Evolutionary conservation across 2,797 vertebrate species (phyloP), one percentile per base, ranked within the genome.

Genomic region (Tokudaia muenninki): DNA sequence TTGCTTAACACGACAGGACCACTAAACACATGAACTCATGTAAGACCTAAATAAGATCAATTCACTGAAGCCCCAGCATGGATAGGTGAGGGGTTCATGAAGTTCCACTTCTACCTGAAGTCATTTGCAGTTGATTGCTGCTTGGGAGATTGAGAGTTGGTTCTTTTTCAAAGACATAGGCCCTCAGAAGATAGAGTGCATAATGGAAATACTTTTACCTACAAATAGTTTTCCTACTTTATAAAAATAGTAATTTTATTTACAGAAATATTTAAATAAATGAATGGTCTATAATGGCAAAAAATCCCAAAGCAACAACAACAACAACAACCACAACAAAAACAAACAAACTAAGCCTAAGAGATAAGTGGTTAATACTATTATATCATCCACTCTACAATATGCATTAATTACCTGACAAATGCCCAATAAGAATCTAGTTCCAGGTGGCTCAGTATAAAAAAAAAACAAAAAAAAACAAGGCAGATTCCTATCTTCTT

Each of bases 221-320:
- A 86, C 17, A 88, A 91, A 89, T 44, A 92, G 9, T 21, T 92
- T 74, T 50, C 24, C 21, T 70, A 90, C 78, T 59, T 96, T 75
- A 70, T 59, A 6, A 89, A 96, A 93, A 80, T 44, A 91, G 94
- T 70, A 88, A 89, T 44, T 97, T 92, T 74, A 90, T 83, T 95
- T 57, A 79, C 8, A 91, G 94, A 87, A 93, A 11, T 93, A 78
- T 57, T 82, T 16, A 78, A 79, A 19, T 75, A 95, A 95, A 91
- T 82, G 4, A 24, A 87, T 75, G 9, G 55, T 41, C 92, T 37
- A 90, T 92, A 24, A 37, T 34, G 74, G 11, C 72, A 91, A 84
- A 78, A 92, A 70, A 41, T 8, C 59, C 22, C 26, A 91, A n/a
- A n/a, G 2, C 6, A n/a, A n/a, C 16, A n/a, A 16, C 14, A 70